Percentiles rank a stretch among this genome's conserved stretches.
Conservation (phyloP, 2,888 invertebrate species). For the Drosophila atripex region DNA sequence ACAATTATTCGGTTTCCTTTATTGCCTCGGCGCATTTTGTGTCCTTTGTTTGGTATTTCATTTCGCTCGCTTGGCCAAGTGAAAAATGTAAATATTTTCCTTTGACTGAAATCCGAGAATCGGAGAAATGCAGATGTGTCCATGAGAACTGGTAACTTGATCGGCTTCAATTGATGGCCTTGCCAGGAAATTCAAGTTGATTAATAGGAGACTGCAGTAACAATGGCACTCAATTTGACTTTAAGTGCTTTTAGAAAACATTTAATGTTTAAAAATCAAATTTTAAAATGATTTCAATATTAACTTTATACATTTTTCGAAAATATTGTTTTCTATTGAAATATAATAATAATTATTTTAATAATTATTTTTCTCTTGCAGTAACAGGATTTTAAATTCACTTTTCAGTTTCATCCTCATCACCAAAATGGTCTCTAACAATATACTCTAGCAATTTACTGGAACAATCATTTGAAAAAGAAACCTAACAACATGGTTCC, state of each 20-base stretch:
- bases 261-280: background rate
- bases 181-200: conserved; percentile 3
- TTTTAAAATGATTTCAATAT: too few species aligned
- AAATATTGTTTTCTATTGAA: too few species aligned
- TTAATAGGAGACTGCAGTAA: conserved; percentile 22
- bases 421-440: background rate
- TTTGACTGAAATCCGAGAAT: conserved; percentile 59
- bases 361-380: background rate
- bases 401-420: background rate
- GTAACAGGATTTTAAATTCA: too few species aligned
- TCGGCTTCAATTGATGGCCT: conserved; percentile 10
- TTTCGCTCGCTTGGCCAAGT: conserved; percentile 31
- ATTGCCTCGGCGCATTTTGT: conserved; percentile 28
- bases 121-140: conserved; percentile 11
- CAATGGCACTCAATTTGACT: background rate
- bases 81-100: conserved; percentile 60
- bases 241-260: background rate
- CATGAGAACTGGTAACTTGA: conserved; percentile 30
- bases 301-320: too few species aligned
- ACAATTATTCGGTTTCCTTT: conserved; percentile 41
- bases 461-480: background rate
- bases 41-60: conserved; percentile 40
- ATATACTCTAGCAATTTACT: too few species aligned
- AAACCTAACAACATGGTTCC: too few species aligned
- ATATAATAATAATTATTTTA: too few species aligned